Percentiles rank a stretch among this genome's conserved stretches.
Evolutionary conservation across 1,140 invertebrate species (phyloP).

Genomic region (Drosophila asahinai): DNA sequence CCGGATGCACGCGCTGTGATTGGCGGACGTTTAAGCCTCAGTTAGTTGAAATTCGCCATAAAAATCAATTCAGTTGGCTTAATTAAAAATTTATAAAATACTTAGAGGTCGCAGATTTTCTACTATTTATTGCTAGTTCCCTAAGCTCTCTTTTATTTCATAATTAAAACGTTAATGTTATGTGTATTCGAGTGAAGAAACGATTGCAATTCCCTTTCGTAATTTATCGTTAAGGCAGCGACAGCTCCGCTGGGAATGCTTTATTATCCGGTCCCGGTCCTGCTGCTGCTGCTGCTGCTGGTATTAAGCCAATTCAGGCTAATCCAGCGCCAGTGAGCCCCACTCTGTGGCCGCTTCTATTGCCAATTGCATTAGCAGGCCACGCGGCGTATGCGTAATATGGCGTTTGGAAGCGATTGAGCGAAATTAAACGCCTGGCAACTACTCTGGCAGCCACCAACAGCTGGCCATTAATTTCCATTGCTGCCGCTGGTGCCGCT

Average conservation of each 20-base stretch:
- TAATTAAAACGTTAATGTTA: constrained; percentile 3
- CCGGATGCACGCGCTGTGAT: not conserved
- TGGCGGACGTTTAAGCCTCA: not conserved
- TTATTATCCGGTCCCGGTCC: constrained; percentile 12
- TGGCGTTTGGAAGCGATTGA: constrained; percentile 37
- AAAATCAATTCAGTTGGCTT: not conserved
- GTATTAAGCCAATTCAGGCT: constrained; percentile 38
- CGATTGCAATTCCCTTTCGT: constrained; percentile 24
- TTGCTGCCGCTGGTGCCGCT: constrained; percentile 36
- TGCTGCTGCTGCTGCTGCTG: not conserved
- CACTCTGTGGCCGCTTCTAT: constrained; percentile 10
- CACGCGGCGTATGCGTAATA: constrained; percentile 46
- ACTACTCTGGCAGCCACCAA: constrained; percentile 55
- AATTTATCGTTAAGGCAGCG: constrained; percentile 28
- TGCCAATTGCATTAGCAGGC: constrained; percentile 53
- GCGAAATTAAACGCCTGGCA: constrained; percentile 51
- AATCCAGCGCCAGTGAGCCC: constrained; percentile 1
- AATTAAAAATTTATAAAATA: constrained; percentile 4
- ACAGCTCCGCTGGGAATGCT: constrained; percentile 30
- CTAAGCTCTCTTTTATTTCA: not conserved
- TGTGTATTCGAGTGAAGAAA: not conserved
- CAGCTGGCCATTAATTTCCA: constrained; percentile 75
- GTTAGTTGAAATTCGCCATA: not conserved
- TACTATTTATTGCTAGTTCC: no score
- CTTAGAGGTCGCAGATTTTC: no score